Evolutionary conservation across 2,888 invertebrate genomes (phyloP).

Genomic region (Ferdinandea cuprea): DNA sequence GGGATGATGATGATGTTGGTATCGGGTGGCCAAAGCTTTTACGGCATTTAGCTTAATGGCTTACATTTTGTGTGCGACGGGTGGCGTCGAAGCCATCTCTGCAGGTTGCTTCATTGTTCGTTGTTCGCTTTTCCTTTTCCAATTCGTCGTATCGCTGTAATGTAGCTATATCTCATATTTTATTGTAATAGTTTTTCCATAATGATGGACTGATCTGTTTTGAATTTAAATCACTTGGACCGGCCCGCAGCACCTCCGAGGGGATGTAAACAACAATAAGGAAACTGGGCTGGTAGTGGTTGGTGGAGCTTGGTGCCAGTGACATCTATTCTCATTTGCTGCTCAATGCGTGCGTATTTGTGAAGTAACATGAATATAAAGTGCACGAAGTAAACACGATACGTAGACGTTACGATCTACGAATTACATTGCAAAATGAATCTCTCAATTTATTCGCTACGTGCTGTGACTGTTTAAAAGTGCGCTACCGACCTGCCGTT

Average conservation of each 20-base stretch:
- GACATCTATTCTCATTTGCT: slow-evolving; percentile 68
- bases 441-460: slow-evolving; percentile 74
- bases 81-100: too few species aligned
- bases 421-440: slow-evolving; percentile 73
- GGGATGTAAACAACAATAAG: slow-evolving; percentile 34
- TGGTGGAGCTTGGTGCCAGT: slow-evolving; percentile 38
- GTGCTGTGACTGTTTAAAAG: slow-evolving; percentile 62
- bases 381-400: slow-evolving; percentile 59
- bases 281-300: too few species aligned
- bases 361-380: slow-evolving; percentile 65
- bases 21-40: slow-evolving; percentile 58
- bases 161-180: slow-evolving; percentile 57
- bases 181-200: slow-evolving; percentile 67
- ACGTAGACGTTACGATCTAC: slow-evolving; percentile 56
- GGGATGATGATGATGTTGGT: slow-evolving; percentile 10
- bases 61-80: slow-evolving; percentile 24
- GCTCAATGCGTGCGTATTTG: background rate
- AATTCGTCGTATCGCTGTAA: slow-evolving; percentile 31
- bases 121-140: slow-evolving; percentile 12
- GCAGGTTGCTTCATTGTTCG: slow-evolving; percentile 11
- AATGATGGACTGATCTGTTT: slow-evolving; percentile 71
- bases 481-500: too few species aligned
- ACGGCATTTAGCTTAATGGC: slow-evolving; percentile 70
- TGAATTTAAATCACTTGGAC: slow-evolving; percentile 70
- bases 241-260: background rate